Evolutionary conservation across 1,140 invertebrate genomes (phyloP).

Genomic region (Nomia melanderi): DNA sequence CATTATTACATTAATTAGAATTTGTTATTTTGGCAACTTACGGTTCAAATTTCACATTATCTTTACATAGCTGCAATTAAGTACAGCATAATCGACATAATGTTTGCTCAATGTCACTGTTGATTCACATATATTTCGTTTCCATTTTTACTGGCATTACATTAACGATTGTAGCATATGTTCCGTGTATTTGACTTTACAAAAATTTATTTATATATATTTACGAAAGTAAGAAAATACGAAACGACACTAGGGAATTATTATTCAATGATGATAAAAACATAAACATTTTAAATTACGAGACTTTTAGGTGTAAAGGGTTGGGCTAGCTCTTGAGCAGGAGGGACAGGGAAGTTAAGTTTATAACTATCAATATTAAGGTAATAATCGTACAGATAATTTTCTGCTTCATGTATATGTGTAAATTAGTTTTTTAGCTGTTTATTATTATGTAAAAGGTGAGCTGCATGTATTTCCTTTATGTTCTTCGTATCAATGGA

Average conservation of each 20-base stretch:
- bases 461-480: slow-evolving; percentile 74
- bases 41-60: slow-evolving; percentile 74
- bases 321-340: slow-evolving; percentile 61
- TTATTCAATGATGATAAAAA: slow-evolving; percentile 74
- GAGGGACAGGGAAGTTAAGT: slow-evolving; percentile 69
- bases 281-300: slow-evolving; percentile 75
- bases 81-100: slow-evolving; percentile 50
- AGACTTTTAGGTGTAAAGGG: slow-evolving; percentile 45
- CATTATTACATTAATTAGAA: slow-evolving; percentile 72
- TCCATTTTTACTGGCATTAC: slow-evolving; percentile 67
- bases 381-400: slow-evolving; percentile 80
- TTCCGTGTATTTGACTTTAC: slow-evolving; percentile 73
- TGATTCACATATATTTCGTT: slow-evolving; percentile 74
- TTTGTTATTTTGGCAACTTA: slow-evolving; percentile 79
- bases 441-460: slow-evolving; percentile 79
- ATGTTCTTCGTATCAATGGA: slow-evolving; percentile 73
- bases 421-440: slow-evolving; percentile 79
- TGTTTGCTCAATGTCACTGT: slow-evolving; percentile 44
- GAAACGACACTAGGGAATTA: slow-evolving; percentile 79
- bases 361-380: slow-evolving; percentile 80
- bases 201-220: slow-evolving; percentile 78
- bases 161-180: slow-evolving; percentile 68
- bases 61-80: slow-evolving; percentile 48
- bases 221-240: slow-evolving; percentile 82
- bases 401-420: slow-evolving; percentile 77